A percentile compares a stretch with the other conserved stretches of the same genome.
Evolutionary conservation across 2,113 vertebrate species (phyloP).

Genomic region (Laticauda laticaudata): DNA sequence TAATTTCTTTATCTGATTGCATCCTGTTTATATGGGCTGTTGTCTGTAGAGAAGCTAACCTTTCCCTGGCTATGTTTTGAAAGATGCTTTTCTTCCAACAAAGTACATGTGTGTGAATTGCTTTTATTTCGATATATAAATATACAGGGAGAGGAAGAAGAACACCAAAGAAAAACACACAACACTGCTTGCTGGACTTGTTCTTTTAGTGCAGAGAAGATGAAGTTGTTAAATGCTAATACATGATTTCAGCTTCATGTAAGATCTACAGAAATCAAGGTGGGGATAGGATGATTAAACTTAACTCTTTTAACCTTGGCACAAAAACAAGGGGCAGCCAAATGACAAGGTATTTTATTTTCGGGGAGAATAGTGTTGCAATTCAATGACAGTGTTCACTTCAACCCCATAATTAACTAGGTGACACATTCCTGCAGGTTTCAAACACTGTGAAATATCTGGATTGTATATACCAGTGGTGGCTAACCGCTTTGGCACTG

Average conservation of each 20-base stretch:
- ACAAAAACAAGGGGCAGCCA: constrained; percentile 25
- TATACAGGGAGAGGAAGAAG: constrained; percentile 24
- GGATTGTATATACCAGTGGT: not conserved
- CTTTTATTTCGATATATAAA: not conserved
- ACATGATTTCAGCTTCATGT: constrained; percentile 49
- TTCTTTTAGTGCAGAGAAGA: constrained; percentile 30
- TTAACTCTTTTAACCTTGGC: constrained; percentile 62
- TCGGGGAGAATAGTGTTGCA: constrained; percentile 53
- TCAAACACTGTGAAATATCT: constrained; percentile 54
- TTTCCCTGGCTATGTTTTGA: constrained; percentile 8
- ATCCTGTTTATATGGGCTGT: constrained; percentile 73
- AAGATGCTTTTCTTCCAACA: constrained; percentile 61
- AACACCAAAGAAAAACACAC: not conserved
- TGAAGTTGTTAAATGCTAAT: constrained; percentile 48
- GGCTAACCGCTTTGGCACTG: no score
- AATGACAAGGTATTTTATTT: constrained; percentile 56
- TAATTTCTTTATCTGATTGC: constrained; percentile 80
- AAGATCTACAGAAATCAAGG: constrained; percentile 63
- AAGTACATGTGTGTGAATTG: constrained; percentile 5
- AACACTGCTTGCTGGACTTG: constrained; percentile 35
- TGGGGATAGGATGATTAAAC: constrained; percentile 65
- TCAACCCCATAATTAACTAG: constrained; percentile 71
- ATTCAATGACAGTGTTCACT: constrained; percentile 65
- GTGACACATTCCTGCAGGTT: constrained; percentile 68
- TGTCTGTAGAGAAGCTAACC: constrained; percentile 57